Evolutionary conservation across 2,888 invertebrate species (phyloP), one percentile per base, ranked within the genome.

Genomic region (Cacoxenus indagator): DNA sequence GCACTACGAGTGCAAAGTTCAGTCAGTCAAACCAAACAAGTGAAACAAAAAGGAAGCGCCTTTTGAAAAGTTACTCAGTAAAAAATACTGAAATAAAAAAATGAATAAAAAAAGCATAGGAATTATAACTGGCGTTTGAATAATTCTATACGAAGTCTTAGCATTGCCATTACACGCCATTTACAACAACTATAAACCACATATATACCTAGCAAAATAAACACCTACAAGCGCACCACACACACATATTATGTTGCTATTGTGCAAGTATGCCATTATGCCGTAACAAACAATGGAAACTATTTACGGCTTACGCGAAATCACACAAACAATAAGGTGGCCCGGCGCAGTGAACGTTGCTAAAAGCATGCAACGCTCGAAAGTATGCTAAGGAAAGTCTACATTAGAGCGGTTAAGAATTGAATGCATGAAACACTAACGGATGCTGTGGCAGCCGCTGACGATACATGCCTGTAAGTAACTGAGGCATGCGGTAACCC

Each of bases 261-360:
- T 19, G 22, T 43, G 19, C 46, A 64, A 48, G 64, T 51, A 54
- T 54, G 65, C 54, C 73, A 73, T 80, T 75, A 80, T 78, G 73
- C 69, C 71, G 69, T 67, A 75, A 76, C 82, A 79, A 83, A 81
- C 79, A 81, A 81, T 77, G 74, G 70, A 9, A 71, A 81, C 77
- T 77, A 72, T 76, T 79, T 79, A 77, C 73, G 64, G 45, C 17
- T 59, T 57, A 62, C 26, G 43, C 22, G 6, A 43, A 37, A 43
- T 45, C 24, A 62, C 14, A 62, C 17, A 54, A 65, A 37, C 46
- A 48, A 27, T 4, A 48, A 29, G 14, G 46, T 27, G 46, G 17
- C 17, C 17, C 57, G 27, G 14, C 31, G 4, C 5, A 19, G 19
- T 8, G 26, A 31, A 48, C 8, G 8, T 43, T 22, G 45, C 37